phyloP scores from a whole-genome alignment of 2,113 vertebrate species.

The Hippotragus niger region DNA sequence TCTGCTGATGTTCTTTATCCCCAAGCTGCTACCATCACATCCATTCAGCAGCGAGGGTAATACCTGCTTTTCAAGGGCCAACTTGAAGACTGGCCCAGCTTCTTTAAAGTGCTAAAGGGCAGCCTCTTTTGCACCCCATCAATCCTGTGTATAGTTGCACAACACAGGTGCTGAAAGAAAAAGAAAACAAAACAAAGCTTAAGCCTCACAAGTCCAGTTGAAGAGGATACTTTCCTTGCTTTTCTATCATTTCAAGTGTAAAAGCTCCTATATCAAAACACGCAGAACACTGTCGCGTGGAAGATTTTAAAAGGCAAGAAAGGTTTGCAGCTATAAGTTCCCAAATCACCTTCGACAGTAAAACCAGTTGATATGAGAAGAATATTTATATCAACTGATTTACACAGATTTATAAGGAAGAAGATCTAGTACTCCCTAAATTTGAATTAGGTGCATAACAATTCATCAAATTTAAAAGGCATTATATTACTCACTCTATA shows the following conservation, averaged over 20 bases:
- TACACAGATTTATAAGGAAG: background rate
- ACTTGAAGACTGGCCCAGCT: background rate
- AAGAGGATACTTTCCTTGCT: slow-evolving; percentile 12
- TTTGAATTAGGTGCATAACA: background rate
- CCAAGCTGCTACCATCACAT: background rate
- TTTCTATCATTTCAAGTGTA: slow-evolving; percentile 41
- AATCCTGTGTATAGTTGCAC: background rate
- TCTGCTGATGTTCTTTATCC: background rate
- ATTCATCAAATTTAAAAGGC: background rate
- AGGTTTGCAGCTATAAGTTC: background rate
- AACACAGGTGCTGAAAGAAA: background rate
- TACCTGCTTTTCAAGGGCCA: background rate
- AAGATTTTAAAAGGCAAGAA: slow-evolving; percentile 24
- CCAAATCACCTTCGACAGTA: background rate
- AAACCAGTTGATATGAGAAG: background rate
- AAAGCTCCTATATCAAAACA: slow-evolving; percentile 24
- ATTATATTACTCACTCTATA: background rate
- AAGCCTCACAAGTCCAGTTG: slow-evolving; percentile 23
- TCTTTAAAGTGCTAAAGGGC: background rate
- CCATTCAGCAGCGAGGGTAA: background rate
- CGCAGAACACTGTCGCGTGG: background rate
- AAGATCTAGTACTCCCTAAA: background rate
- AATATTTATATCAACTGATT: background rate
- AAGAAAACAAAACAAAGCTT: background rate
- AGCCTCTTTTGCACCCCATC: background rate